Conservation (phyloP, 1,140 invertebrate genomes). For the Scaptomyza montana region DNA sequence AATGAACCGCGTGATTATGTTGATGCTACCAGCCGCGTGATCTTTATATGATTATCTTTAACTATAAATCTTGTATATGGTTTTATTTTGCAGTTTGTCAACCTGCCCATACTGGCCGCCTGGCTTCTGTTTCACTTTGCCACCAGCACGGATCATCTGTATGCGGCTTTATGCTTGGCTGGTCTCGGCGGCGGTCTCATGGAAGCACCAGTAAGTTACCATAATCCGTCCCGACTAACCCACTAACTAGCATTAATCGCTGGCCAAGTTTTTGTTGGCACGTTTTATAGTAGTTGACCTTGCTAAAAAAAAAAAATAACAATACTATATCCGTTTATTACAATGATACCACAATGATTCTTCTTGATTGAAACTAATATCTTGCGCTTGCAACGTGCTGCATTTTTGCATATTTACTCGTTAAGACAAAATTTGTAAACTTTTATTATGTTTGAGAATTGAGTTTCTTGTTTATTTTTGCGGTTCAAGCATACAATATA, state of each 20-base stretch:
- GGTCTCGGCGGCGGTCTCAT: slow-evolving; percentile 90
- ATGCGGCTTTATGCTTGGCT: slow-evolving; percentile 87
- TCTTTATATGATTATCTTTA: slow-evolving; percentile 20
- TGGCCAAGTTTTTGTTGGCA: too few relatives aligned
- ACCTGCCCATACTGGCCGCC: slow-evolving; percentile 88
- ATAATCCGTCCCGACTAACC: slow-evolving; percentile 30
- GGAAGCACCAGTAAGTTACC: slow-evolving; percentile 89
- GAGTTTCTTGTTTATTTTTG: background rate
- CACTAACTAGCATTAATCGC: slow-evolving; percentile 20
- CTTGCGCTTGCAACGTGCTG: background rate
- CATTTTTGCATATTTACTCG: too few relatives aligned
- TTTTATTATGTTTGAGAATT: background rate
- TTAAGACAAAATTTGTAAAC: too few relatives aligned
- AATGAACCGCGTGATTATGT: slow-evolving; percentile 60
- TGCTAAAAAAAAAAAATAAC: slow-evolving; percentile 5
- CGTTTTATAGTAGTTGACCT: slow-evolving; percentile 12
- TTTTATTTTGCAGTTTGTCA: slow-evolving; percentile 83
- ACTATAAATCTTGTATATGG: background rate
- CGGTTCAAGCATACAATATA: background rate
- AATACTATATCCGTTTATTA: background rate
- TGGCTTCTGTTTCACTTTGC: slow-evolving; percentile 90
- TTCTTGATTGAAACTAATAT: background rate
- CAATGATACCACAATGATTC: background rate
- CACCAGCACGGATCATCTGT: slow-evolving; percentile 86
- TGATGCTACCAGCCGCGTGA: slow-evolving; percentile 22